Base-by-base conservation (phyloP, 1,140 invertebrate species). In the Brachionus paranguensis region DNA sequence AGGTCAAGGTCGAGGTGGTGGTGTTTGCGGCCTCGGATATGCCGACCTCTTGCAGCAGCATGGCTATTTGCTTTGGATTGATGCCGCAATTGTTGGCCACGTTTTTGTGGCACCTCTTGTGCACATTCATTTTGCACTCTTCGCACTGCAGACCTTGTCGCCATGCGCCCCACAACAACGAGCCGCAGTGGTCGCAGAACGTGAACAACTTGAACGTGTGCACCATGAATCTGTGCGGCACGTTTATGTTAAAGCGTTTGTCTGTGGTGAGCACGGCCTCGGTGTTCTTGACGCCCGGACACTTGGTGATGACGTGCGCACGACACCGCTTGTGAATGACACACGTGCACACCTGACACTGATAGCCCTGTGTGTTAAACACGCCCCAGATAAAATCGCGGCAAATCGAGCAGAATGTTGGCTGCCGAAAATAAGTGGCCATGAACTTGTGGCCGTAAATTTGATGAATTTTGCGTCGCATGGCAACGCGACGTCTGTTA, bases 361-460 rank as follows among this genome's bases (percentile, higher is more conserved):
- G 97, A 92, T 99, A 99, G 89, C 97, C 97, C 93, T 99, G 97
- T 91, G 98, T 87, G 72, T 85, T 98, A 88, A 96, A 95, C 87
- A 98, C 92, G 90, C 96, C 96, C 96, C 96, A 98, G 89, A 98
- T 98, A 90, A 99, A 99, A 90, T 98, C 95, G 85, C 93, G 92
- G 91, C 96, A 98, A 91, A 97, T 95, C 87, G 95, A 97, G 92
- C 97, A 99, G 87, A 99, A 99, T 86, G 97, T 99, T 84, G 97
- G 97, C 90, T 99, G 98, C 72, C 95, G 93, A 85, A 99, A 93
- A 89, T 97, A 98, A 78, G 97, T 98, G 78, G 97, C 97, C 97
- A 99, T 99, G 90, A 99, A 99, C 91, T 99, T 99, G 91, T 99
- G 97, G 72, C 96, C 96, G 90, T 98, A 97, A 86, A 98, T 94